Evolutionary conservation across 2,113 vertebrate species (phyloP).

Genomic region (Trachemys scripta): DNA sequence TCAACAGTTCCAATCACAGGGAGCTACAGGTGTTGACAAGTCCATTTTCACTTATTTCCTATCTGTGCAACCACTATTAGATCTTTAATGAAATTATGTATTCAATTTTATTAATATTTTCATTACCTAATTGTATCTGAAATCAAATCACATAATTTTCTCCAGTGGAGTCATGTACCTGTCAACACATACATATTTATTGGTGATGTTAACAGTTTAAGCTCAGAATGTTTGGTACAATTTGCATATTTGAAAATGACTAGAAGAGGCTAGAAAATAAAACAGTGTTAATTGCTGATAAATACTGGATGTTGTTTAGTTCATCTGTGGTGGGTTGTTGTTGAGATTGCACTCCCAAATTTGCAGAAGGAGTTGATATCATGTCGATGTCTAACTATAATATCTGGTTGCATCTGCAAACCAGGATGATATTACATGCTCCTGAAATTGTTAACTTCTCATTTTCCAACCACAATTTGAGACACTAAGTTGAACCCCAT

Average conservation of each 20-base stretch:
- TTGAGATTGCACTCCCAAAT: neutral
- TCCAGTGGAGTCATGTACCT: slow-evolving; percentile 34
- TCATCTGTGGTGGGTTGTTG: slow-evolving; percentile 42
- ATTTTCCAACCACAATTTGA: too few relatives aligned
- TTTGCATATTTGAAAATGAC: slow-evolving; percentile 58
- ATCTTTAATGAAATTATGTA: neutral
- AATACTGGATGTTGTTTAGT: slow-evolving; percentile 53
- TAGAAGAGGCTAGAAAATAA: slow-evolving; percentile 54
- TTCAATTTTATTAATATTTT: slow-evolving; percentile 39
- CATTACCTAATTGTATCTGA: slow-evolving; percentile 44
- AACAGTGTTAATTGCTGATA: slow-evolving; percentile 71
- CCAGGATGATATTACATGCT: neutral
- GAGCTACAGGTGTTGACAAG: neutral
- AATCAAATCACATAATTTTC: slow-evolving; percentile 40
- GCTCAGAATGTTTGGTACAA: slow-evolving; percentile 19
- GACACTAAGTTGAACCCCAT: neutral
- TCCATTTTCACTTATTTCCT: neutral
- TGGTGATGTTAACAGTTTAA: neutral
- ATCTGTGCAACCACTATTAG: neutral
- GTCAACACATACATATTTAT: slow-evolving; percentile 70
- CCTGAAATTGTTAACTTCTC: neutral
- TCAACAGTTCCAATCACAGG: neutral
- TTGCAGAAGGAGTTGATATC: neutral
- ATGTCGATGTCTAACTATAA: neutral
- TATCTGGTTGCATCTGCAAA: neutral